Conservation (phyloP, 2,113 vertebrate genomes). For the Vicugna pacos region DNA sequence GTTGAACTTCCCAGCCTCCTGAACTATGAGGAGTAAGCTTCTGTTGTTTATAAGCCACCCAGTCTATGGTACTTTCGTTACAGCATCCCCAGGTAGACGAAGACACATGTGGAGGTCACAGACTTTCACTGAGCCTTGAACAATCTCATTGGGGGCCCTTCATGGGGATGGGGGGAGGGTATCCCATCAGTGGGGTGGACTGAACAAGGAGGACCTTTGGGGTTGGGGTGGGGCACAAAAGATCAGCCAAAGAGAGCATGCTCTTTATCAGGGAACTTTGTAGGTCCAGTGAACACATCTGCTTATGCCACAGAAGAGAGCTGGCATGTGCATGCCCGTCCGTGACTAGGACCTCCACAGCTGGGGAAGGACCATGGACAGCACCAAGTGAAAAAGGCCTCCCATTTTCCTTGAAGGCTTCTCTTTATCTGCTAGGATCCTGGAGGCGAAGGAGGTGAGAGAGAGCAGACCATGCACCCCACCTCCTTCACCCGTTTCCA, state of each 20-base stretch:
- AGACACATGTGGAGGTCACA: too few relatives aligned
- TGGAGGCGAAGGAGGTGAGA: too few relatives aligned
- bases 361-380: neutral
- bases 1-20: neutral
- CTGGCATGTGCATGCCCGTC: rapidly evolving
- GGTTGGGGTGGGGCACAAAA: neutral
- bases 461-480: neutral
- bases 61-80: neutral
- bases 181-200: neutral
- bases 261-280: neutral
- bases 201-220: neutral
- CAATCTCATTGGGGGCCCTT: neutral
- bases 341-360: neutral
- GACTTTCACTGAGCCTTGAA: neutral
- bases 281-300: neutral
- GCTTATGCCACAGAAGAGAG: neutral
- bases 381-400: neutral
- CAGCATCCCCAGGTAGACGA: neutral
- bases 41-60: neutral
- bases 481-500: neutral
- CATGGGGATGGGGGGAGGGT: neutral
- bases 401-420: neutral
- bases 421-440: neutral
- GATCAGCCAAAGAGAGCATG: neutral
- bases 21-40: neutral